These are phyloP conservation scores for Dascillus cervinus DNA, from an alignment of 2,888 invertebrate genomes.

Conservation along the genomic window DNA sequence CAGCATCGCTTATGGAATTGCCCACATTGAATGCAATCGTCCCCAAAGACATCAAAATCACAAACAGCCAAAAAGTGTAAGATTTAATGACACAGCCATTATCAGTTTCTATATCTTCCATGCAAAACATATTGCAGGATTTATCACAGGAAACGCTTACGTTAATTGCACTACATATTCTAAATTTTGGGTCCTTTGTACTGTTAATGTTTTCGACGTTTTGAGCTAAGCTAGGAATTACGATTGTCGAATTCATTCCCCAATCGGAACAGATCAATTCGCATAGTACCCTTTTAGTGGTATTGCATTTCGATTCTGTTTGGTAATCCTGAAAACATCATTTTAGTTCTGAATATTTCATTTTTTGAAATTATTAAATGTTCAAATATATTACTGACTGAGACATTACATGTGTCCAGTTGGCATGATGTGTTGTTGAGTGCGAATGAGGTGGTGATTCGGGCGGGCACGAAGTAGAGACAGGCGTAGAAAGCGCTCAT, in stretches of 20 bases:
- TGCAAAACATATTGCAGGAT: conserved; percentile 26
- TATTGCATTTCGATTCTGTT: conserved; percentile 14
- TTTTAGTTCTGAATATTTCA: neutral
- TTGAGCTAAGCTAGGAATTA: conserved; percentile 2
- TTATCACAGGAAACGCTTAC: conserved; percentile 7
- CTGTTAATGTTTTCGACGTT: neutral
- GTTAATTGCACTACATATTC: conserved; percentile 3
- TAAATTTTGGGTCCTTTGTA: neutral
- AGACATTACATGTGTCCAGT: conserved; percentile 36
- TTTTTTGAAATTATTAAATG: conserved; percentile 2
- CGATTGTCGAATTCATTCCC: conserved; percentile 1
- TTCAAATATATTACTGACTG: conserved; percentile 30
- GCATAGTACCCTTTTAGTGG: conserved; percentile 9
- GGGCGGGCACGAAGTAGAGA: conserved; percentile 57
- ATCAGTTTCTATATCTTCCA: conserved; percentile 28
- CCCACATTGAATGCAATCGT: conserved; percentile 77
- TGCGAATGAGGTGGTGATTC: conserved; percentile 17
- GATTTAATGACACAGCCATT: conserved; percentile 49
- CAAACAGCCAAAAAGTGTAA: conserved; percentile 64
- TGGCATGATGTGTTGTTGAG: conserved; percentile 20
- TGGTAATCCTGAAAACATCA: conserved; percentile 18
- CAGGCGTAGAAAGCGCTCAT: conserved; percentile 64
- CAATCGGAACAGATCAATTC: conserved; percentile 4
- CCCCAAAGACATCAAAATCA: conserved; percentile 63
- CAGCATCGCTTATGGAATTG: conserved; percentile 82